Evolutionary conservation across 2,113 vertebrate genomes (phyloP), one percentile per base, ranked within the genome.

Genomic region (Prinia subflava): DNA sequence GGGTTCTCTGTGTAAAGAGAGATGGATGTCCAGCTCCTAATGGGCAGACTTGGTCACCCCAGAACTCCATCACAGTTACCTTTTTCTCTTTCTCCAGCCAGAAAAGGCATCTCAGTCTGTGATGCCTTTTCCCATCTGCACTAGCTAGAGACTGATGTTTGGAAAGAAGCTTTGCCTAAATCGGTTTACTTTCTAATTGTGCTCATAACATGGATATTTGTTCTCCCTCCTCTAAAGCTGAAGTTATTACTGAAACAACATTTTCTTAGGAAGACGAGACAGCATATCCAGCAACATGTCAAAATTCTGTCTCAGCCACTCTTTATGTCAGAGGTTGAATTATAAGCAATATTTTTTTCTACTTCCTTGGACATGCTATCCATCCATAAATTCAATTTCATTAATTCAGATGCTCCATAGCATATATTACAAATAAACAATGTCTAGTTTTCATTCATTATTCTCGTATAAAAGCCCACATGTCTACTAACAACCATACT

Each of bases 21-120:
- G 88, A 90, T 60, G 75, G 39, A 96, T 94, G 55, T 70, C 71
- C 75, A 83, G 52, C 16, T 63, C 39, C 37, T 96, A 80, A 90
- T 56, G 39, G 79, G 63, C 65, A 91, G 41, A 84, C 71, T 37
- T 79, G 70, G 42, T 91, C 75, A 80, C 33, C 35, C 39, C 75
- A 95, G 20, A 90, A 42, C 35, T 63, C 30, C 47, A 35, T 63
- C 60, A 44, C 28, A 20, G 19, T 28, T 91, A 44, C 30, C 21
- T 79, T 82, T 77, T 86, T 76, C 64, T 9, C 10, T 64, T 89
- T 15, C 23, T 46, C 7, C 23, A 35, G 16, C 71, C 69, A 69
- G 56, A 85, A 89, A 25, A 87, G 25, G 27, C 37, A 52, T 62
- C 53, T 81, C 39, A 39, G 15, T 65, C 64, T 65, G 1, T 3